Evolutionary conservation across 2,888 invertebrate species (phyloP), one percentile per base, ranked within the genome.

Genomic region (Hedya salicella): DNA sequence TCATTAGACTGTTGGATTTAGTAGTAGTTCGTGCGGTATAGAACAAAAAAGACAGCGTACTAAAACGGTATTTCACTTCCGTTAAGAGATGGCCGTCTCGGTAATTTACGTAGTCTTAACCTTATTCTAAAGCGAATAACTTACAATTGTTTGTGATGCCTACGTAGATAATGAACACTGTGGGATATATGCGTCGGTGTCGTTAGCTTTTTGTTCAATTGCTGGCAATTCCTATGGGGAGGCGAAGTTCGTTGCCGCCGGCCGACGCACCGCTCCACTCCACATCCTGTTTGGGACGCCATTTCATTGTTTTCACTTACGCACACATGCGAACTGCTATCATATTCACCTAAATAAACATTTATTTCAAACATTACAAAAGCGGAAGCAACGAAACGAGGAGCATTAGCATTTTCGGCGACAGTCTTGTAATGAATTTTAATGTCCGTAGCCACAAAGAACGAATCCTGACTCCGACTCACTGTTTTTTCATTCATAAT

Each of bases 261-360:
- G 85, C 86, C 87, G 87, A 75, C 86, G 87, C 84, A 79, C 87
- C 81, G 78, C 75, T 56, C 42, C 32, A 57, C 32, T 78, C 80
- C 78, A 81, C 83, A 88, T 88, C 88, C 88, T 88, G 87, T 86
- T 79, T 74, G 74, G 72, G 78, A 80, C 77, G 79, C 78, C 75
- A 73, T 80, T 80, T 83, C 80, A 82, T 85, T 87, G 83, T 86
- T 80, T 77, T 79, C 70, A 77, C 66, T 60, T 65, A 69, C 67
- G 66, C 62, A 78, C 76, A 70, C 76, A 73, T 70, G 73, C 74
- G 68, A 71, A 73, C 73, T 71, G 72, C 67, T 75, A 75, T 68
- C 76, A 65, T 54, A 66, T 61, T 66, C 60, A 76, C 75, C 75
- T 73, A 70, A 78, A 81, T 79, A 75, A 76, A 79, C 78, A 77